phyloP scores from a whole-genome alignment of 1,140 invertebrate genomes.

The Nilaparvata lugens region DNA sequence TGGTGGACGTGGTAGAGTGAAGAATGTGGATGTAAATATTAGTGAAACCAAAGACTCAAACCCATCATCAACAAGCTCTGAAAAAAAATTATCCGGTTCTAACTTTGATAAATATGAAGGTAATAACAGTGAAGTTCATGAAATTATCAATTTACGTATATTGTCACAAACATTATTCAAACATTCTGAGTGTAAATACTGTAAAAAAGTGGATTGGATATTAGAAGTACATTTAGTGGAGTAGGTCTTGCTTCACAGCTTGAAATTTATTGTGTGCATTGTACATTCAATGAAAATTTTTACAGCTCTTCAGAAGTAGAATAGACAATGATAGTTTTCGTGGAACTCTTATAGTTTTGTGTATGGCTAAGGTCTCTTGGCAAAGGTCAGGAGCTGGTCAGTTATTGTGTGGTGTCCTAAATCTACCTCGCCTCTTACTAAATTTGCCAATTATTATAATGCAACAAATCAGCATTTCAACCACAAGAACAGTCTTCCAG shows the following conservation, averaged over 20 bases:
- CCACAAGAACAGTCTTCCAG: slow-evolving; percentile 2
- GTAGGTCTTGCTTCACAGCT: neutral
- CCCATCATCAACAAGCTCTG: neutral
- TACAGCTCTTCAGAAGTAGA: neutral
- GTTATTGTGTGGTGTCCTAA: neutral
- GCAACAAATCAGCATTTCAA: neutral
- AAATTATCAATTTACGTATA: neutral
- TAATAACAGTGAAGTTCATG: neutral
- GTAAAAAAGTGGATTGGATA: neutral
- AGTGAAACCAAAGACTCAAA: neutral
- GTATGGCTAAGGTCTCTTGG: neutral
- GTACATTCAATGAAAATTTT: neutral
- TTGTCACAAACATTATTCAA: neutral
- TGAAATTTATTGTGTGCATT: neutral
- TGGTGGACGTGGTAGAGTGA: neutral
- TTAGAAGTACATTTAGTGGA: neutral
- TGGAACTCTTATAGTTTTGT: too few species aligned
- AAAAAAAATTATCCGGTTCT: neutral
- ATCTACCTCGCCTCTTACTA: neutral
- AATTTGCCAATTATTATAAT: neutral
- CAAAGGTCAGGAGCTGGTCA: neutral
- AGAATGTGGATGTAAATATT: neutral
- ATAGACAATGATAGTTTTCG: too few species aligned
- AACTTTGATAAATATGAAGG: neutral
- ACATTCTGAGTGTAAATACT: neutral